Evolutionary conservation across 2,888 invertebrate species (phyloP).

Genomic region (Nymphalis polychloros): DNA sequence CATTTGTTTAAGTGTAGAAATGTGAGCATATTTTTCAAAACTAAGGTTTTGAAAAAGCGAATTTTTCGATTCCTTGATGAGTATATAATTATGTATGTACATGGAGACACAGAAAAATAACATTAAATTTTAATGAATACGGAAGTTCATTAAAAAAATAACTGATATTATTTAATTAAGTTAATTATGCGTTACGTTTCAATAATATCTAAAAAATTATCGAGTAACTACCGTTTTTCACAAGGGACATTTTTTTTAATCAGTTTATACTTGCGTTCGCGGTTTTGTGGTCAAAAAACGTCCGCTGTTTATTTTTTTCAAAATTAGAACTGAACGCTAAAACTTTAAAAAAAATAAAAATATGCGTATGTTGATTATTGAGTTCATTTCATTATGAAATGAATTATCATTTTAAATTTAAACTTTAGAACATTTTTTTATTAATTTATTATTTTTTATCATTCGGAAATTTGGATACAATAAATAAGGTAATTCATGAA

Average conservation of each 20-base stretch:
- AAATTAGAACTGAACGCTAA: neutral
- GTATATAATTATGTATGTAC: too few species aligned
- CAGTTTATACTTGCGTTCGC: constrained; percentile 26
- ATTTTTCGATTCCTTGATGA: neutral
- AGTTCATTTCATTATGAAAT: neutral
- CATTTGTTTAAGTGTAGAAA: too few species aligned
- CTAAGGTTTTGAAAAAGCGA: too few species aligned
- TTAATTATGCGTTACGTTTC: neutral
- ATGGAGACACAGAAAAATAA: too few species aligned
- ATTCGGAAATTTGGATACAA: too few species aligned
- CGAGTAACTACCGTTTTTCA: neutral
- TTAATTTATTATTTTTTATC: too few species aligned
- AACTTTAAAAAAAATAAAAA: neutral
- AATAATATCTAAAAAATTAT: neutral
- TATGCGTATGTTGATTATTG: neutral
- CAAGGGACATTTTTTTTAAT: constrained; percentile 18
- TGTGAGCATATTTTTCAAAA: too few species aligned
- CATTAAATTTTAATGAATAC: neutral
- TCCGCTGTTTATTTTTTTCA: constrained; percentile 12
- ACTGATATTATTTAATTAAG: neutral
- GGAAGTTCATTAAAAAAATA: neutral
- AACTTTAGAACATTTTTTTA: too few species aligned
- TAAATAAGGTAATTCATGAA: too few species aligned
- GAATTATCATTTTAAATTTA: neutral
- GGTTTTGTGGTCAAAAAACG: constrained; percentile 29